Conservation (phyloP, 1,140 invertebrate genomes). For the Drosophila carrolli region DNA sequence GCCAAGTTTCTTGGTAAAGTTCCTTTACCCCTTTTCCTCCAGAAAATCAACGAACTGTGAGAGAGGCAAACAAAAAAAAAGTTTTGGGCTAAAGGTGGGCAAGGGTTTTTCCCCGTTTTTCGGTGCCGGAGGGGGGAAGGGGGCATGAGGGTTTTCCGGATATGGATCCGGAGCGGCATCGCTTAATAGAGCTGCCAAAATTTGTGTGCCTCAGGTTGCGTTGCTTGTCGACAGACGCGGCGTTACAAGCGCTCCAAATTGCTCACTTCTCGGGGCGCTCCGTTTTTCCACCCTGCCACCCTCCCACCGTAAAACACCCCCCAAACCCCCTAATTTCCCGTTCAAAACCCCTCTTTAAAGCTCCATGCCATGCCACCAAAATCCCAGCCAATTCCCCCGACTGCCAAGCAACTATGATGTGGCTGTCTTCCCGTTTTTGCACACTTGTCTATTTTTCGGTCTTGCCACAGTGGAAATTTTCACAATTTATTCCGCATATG, state of each 20-base stretch:
- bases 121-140: neutral
- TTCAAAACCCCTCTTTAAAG: neutral
- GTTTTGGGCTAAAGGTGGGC: constrained; percentile 33
- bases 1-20: constrained; percentile 69
- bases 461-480: constrained; percentile 31
- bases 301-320: neutral
- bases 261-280: constrained; percentile 34
- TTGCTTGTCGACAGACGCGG: constrained; percentile 55
- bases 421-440: constrained; percentile 34
- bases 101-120: constrained; percentile 9
- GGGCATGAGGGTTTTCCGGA: constrained; percentile 9
- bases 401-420: constrained; percentile 57
- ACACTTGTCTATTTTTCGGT: constrained; percentile 39
- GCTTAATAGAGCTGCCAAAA: constrained; percentile 81
- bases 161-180: constrained; percentile 49
- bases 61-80: constrained; percentile 43
- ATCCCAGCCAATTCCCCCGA: constrained; percentile 70
- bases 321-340: neutral
- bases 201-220: constrained; percentile 65
- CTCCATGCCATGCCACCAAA: constrained; percentile 24
- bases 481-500: neutral
- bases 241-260: constrained; percentile 76
- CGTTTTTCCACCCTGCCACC: neutral
- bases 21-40: constrained; percentile 15
- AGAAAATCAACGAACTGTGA: constrained; percentile 30